Base-by-base conservation (phyloP, 2,888 invertebrate genomes). In the Pollenia griseotomentosa region DNA sequence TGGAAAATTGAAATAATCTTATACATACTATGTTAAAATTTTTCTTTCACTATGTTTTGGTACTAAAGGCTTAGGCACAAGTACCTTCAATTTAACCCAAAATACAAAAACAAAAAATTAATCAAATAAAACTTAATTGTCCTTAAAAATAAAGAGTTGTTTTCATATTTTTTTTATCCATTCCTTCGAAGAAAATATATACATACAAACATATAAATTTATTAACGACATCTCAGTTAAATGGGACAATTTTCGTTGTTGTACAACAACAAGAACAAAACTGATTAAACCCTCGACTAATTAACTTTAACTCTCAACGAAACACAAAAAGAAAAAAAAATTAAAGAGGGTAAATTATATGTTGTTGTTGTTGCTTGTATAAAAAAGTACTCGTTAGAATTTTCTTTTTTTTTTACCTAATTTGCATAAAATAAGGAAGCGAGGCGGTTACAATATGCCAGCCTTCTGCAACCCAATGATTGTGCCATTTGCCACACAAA, bases 391-490 rank as follows among this genome's bases (percentile, higher is more conserved):
- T 33, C 14, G 12, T n/a, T 14, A 11, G 57, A 78, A 83, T 78
- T 59, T 71, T 46, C 59, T 68, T 74, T 68, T 12, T 65, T 65
- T 65, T 19, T 23, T 33, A 83, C 33, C 33, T 68, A 71, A 83
- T 86, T 86, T 86, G 59, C 86, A 86, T 86, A 86, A 83, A 77
- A 23, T 48, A 59, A 81, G 80, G 75, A 83, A 83, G 74, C 80
- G 71, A 73, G 71, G 86, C 79, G 86, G 61, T 83, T 51, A 71
- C 74, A 86, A 79, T 78, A 68, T 65, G 79, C 83, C 86, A 78
- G 74, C 86, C 86, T 74, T 79, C 63, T 44, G 57, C 63, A 83
- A 71, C 40, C 78, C 68, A 73, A 4, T 79, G 55, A 83, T 70
- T 70, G 86, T 70, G 82, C 73, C 78, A 86, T 79, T 86, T 83